These are phyloP conservation scores for Drosophila demipolita DNA, from an alignment of 2,888 invertebrate genomes.

Conservation along the genomic window DNA sequence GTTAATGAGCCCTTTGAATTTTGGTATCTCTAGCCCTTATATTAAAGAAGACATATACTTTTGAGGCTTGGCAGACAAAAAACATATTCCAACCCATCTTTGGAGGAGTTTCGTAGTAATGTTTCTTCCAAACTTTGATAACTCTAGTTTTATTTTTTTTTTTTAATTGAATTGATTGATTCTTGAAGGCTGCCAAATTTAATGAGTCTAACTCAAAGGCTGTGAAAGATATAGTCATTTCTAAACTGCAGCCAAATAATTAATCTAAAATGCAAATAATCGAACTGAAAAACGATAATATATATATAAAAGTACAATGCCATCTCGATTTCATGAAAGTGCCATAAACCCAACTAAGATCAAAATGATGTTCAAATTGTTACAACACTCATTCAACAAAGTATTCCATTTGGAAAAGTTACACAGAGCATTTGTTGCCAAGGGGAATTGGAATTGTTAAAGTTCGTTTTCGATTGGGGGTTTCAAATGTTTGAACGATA, in stretches of 20 bases:
- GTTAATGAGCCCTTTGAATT: not conserved
- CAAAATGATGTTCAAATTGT: slow-evolving; percentile 2
- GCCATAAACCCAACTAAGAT: not conserved
- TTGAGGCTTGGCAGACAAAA: not conserved
- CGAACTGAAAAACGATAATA: not conserved
- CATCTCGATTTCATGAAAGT: not conserved
- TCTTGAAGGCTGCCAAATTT: not conserved
- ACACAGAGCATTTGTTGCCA: slow-evolving; percentile 10
- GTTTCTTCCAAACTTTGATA: not conserved
- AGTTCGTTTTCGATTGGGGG: slow-evolving; percentile 25
- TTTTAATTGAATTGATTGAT: not conserved
- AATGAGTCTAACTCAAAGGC: not conserved
- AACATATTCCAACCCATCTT: not conserved
- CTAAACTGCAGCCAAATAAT: not conserved
- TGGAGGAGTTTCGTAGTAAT: not conserved
- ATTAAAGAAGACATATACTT: not conserved
- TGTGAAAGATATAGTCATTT: not conserved
- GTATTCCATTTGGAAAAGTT: slow-evolving; percentile 5
- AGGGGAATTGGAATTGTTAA: slow-evolving; percentile 15
- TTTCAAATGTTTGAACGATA: slow-evolving; percentile 20
- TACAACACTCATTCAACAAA: slow-evolving; percentile 8
- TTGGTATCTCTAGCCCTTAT: not conserved
- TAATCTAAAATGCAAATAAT: not conserved
- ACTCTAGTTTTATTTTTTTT: not conserved
- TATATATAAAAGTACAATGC: too few species aligned